Evolutionary conservation across 1,140 invertebrate genomes (phyloP).

Genomic region (Ips nitidus): DNA sequence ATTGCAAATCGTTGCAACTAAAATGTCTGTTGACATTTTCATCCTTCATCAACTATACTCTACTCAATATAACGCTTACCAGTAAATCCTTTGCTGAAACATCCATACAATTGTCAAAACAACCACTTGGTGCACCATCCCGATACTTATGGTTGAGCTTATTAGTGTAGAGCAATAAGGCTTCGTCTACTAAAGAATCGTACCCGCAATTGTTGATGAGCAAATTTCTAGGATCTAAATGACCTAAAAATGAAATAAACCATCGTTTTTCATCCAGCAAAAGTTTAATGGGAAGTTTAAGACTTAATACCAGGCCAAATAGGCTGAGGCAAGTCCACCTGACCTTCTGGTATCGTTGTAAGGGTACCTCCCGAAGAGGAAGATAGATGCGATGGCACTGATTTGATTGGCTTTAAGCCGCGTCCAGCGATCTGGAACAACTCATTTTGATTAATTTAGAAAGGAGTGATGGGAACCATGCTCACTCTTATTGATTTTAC

Average conservation of each 20-base stretch:
- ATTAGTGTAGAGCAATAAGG: constrained; percentile 46
- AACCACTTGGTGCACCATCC: constrained; percentile 12
- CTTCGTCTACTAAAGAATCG: constrained; percentile 49
- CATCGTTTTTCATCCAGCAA: not conserved
- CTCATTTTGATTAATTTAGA: not conserved
- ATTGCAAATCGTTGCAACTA: not conserved
- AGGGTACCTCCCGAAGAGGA: constrained; percentile 47
- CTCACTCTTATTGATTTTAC: constrained; percentile 46
- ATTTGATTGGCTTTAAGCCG: constrained; percentile 26
- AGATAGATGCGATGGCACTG: constrained; percentile 38
- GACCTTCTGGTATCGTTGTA: constrained; percentile 51
- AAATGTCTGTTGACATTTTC: not conserved
- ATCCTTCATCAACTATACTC: not conserved
- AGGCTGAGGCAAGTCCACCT: constrained; percentile 49
- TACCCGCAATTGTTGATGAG: constrained; percentile 27
- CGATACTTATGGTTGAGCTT: constrained; percentile 35
- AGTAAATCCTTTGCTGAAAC: constrained; percentile 52
- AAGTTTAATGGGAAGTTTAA: not conserved
- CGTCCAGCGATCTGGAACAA: constrained; percentile 26
- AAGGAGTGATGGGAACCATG: not conserved
- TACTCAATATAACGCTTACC: not conserved
- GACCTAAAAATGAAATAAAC: constrained; percentile 5
- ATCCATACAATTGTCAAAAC: constrained; percentile 29
- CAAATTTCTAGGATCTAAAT: constrained; percentile 17
- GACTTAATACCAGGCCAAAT: constrained; percentile 46